phyloP scores from a whole-genome alignment of 1,140 invertebrate genomes.

The Drosophila repletoides region DNA sequence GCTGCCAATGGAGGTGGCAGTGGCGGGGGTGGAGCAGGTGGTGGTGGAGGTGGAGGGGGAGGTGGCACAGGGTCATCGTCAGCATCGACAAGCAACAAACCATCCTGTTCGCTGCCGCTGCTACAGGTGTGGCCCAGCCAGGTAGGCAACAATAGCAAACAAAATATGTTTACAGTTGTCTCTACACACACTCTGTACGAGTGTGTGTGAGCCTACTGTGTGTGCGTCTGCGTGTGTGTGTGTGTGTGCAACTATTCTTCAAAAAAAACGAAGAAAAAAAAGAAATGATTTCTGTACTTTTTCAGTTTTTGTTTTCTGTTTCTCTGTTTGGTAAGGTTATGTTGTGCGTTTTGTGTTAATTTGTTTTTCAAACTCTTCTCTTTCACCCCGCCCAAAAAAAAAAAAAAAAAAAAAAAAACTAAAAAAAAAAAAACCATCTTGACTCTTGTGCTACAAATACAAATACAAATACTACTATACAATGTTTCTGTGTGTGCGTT shows the following conservation, averaged over 20 bases:
- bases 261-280: no score
- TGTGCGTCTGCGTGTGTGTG: not conserved
- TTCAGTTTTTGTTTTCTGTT: not conserved
- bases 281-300: conserved; percentile 27
- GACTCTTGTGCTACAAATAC: conserved; percentile 33
- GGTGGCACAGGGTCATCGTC: no score
- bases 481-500: conserved; percentile 65
- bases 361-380: conserved; percentile 65
- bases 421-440: conserved; percentile 17
- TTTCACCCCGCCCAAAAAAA: conserved; percentile 39
- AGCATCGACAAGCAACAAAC: conserved; percentile 66
- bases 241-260: no score
- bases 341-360: conserved; percentile 68
- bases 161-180: not conserved
- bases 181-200: conserved; percentile 2
- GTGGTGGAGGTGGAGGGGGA: no score
- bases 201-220: not conserved
- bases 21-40: not conserved
- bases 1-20: conserved; percentile 24
- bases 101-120: conserved; percentile 85
- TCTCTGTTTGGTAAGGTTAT: conserved; percentile 26
- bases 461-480: conserved; percentile 33
- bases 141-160: conserved; percentile 65
- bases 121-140: conserved; percentile 86
- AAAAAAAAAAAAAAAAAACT: conserved; percentile 19